A percentile compares a stretch with the other conserved stretches of the same genome.
Conservation (phyloP, 2,113 vertebrate species). For the Pituophis catenifer region DNA sequence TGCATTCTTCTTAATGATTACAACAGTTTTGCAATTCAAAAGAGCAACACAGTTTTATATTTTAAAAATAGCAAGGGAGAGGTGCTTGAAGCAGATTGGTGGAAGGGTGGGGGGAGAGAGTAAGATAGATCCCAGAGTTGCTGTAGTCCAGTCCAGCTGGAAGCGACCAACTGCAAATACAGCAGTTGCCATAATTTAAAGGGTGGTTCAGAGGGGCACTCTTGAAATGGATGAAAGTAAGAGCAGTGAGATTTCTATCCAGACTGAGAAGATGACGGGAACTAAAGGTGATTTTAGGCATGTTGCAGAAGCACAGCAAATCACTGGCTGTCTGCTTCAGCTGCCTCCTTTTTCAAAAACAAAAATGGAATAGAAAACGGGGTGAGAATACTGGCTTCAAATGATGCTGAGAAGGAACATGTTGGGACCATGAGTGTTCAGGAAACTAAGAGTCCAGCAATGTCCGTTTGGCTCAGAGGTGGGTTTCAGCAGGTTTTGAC, state of each 20-base stretch:
- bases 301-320: not conserved
- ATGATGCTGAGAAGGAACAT: not conserved
- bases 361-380: not conserved
- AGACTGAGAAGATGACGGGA: not conserved
- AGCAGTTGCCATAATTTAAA: not conserved
- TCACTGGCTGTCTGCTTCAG: not conserved
- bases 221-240: not conserved
- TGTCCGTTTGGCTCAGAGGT: not conserved
- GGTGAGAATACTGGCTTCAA: not conserved
- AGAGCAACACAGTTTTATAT: not conserved
- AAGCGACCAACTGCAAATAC: not conserved
- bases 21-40: not conserved
- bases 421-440: not conserved
- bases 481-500: too few species aligned
- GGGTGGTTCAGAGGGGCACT: too few species aligned
- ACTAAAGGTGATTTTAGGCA: not conserved
- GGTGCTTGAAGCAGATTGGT: not conserved
- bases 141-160: not conserved
- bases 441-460: not conserved
- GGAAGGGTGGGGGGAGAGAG: too few species aligned
- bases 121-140: not conserved
- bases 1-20: not conserved
- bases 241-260: not conserved
- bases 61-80: not conserved
- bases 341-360: not conserved